Evolutionary conservation across 1,140 invertebrate genomes (phyloP).

Genomic region (Littorina saxatilis): DNA sequence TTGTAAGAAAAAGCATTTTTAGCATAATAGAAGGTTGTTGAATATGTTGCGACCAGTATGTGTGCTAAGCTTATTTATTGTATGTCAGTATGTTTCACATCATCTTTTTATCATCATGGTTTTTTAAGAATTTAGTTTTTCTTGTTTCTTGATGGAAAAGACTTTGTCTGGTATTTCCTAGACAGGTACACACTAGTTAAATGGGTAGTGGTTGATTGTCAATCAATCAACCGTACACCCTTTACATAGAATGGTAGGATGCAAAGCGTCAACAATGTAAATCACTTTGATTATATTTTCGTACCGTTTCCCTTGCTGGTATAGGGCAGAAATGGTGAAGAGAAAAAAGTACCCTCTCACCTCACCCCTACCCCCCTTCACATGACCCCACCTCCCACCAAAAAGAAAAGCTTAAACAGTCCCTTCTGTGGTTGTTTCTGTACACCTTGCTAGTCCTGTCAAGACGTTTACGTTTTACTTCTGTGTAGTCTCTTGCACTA

Average conservation of each 20-base stretch:
- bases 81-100: too few relatives aligned
- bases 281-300: neutral
- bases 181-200: neutral
- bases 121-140: neutral
- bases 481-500: neutral
- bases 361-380: too few relatives aligned
- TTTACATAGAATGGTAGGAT: conserved; percentile 2
- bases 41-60: too few relatives aligned
- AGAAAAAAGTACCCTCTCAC: too few relatives aligned
- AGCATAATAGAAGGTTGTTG: too few relatives aligned
- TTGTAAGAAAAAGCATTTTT: too few relatives aligned
- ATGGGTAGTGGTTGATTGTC: neutral
- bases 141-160: neutral
- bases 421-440: too few relatives aligned
- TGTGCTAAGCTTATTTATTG: too few relatives aligned
- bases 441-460: too few relatives aligned
- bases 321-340: neutral
- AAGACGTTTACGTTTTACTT: neutral
- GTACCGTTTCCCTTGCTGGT: neutral
- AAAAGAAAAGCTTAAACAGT: too few relatives aligned
- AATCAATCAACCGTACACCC: too few relatives aligned
- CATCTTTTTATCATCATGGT: neutral
- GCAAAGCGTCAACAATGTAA: conserved; percentile 4
- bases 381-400: too few relatives aligned
- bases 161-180: neutral